Conservation (phyloP, 2,113 vertebrate genomes). For the Phrynosoma blainvillii region DNA sequence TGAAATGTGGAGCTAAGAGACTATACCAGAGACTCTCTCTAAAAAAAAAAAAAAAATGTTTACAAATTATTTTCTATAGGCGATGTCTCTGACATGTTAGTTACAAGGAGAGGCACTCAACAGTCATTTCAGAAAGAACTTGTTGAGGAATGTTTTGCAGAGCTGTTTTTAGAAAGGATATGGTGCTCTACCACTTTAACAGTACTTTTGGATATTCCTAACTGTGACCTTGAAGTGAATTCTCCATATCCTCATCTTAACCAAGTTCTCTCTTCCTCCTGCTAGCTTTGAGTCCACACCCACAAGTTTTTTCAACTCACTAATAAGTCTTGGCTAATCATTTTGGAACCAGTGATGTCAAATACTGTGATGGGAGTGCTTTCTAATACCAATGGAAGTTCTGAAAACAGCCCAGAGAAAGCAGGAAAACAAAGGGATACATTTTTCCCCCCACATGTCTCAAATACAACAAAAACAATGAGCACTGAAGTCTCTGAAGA, state of each 20-base stretch:
- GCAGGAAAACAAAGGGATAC: conserved; percentile 4
- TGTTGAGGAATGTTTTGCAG: not conserved
- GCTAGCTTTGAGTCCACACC: not conserved
- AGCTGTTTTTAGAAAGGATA: not conserved
- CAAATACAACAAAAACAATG: conserved; percentile 25
- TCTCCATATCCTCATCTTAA: not conserved
- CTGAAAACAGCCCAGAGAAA: conserved; percentile 1
- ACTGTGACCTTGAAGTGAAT: not conserved
- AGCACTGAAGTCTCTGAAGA: not conserved
- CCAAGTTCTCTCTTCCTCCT: not conserved
- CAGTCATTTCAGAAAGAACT: not conserved
- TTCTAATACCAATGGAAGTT: not conserved
- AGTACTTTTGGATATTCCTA: not conserved
- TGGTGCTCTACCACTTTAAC: not conserved
- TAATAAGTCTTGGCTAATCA: not conserved
- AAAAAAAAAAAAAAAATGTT: conserved; percentile 2
- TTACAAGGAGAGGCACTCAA: not conserved
- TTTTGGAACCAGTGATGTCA: not conserved
- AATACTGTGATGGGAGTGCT: not conserved
- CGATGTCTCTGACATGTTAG: not conserved
- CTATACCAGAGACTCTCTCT: not conserved
- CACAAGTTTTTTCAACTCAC: not conserved
- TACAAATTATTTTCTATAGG: not conserved
- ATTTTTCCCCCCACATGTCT: conserved; percentile 22
- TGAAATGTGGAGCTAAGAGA: not conserved